Evolutionary conservation across 2,113 vertebrate species (phyloP), one percentile per base, ranked within the genome.

Genomic region (Xenus cinereus): DNA sequence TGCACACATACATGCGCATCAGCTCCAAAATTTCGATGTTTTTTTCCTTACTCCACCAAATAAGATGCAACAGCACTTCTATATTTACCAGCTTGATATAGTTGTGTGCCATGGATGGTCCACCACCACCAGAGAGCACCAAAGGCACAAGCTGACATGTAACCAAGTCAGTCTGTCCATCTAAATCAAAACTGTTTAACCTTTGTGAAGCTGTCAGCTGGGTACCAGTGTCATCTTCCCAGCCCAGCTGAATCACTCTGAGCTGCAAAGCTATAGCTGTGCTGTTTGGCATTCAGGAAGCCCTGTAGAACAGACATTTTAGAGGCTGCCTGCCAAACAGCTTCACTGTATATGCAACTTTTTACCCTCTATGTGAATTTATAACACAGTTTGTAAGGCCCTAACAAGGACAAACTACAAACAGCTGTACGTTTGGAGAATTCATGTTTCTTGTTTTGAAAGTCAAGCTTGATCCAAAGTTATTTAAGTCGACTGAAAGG

Each of bases 1-100:
- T 3, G 27, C 28, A 82, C 39, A 35, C 8, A 32, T 5, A 0
- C 1, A 21, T 1, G 10, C 1, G 1, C 30, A 51, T 17, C 50
- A 43, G 24, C n/a, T 30, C 50, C 37, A 37, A n/a, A 63, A 79
- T 8, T 45, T 22, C 45, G 1, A 7, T 50, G 4, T 9, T n/a
- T 74, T 74, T 64, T 71, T 14, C 59, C 77, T 74, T 71, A 54
- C 32, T 57, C 60, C 24, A 41, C 5, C 28, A 79, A 43, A 1
- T 33, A 82, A 67, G 14, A 63, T 24, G 19, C 60, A 81, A 51
- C 27, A 60, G 48, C 68, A 72, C 43, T 53, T 37, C 0, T 2
- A 46, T 11, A 62, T 83, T 74, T 28, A 35, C 46, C 59, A 79
- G 8, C 73, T 43, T 26, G 17, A 20, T 23, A 24, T 2, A 17